phyloP scores from a whole-genome alignment of 92 coral and sea anemone species.

The Paramuricea clavata region DNA sequence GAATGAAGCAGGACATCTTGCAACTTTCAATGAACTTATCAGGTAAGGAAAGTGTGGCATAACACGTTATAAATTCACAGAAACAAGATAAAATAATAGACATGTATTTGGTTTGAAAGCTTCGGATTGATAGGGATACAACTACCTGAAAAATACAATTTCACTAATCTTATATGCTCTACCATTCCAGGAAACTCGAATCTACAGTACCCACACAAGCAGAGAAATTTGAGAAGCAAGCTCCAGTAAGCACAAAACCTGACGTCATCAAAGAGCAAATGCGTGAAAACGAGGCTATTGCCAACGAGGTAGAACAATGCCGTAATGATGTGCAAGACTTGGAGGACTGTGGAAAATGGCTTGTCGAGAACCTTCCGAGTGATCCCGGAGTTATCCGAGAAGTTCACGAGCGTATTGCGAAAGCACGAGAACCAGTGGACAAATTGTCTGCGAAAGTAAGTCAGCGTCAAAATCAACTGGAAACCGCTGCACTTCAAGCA shows the following conservation, averaged over 20 bases:
- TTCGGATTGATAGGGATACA: no score
- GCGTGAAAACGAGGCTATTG: constrained; percentile 76
- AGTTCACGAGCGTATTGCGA: constrained; percentile 80
- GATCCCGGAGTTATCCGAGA: constrained; percentile 85
- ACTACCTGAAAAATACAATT: no score
- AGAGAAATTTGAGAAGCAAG: constrained; percentile 73
- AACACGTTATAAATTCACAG: background rate
- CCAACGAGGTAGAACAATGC: constrained; percentile 76
- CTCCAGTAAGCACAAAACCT: constrained; percentile 89
- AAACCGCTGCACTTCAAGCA: constrained; percentile 87
- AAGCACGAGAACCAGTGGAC: constrained; percentile 85
- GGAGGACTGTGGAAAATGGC: constrained; percentile 85
- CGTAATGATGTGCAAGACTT: constrained; percentile 74
- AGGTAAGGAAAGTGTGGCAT: background rate
- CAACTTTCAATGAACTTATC: constrained; percentile 74
- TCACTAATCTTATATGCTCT: no score
- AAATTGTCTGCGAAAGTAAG: constrained; percentile 89
- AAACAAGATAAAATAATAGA: no score
- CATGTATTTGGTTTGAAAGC: no score
- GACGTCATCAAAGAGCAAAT: constrained; percentile 88
- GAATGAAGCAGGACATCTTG: constrained; percentile 72
- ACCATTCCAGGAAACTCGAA: constrained; percentile 74
- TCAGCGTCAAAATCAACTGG: constrained; percentile 88
- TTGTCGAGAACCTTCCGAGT: constrained; percentile 88
- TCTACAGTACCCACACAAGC: constrained; percentile 81